Conservation (phyloP, 2,797 vertebrate species). For the Xenops minutus region DNA sequence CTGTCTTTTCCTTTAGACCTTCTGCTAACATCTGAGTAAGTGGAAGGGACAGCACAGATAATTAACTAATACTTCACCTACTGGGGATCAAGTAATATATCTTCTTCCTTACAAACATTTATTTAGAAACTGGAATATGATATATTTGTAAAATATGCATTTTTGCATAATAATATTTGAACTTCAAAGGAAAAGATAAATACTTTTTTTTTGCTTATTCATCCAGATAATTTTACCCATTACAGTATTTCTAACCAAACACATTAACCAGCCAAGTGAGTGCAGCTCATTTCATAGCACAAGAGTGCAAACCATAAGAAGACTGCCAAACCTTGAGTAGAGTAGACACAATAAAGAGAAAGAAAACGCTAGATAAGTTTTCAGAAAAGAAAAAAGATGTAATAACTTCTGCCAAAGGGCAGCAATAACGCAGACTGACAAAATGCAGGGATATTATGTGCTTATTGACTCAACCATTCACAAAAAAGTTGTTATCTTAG, state of each 20-base stretch:
- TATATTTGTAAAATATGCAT: neutral
- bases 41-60: neutral
- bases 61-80: neutral
- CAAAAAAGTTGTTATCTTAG: conserved; percentile 14
- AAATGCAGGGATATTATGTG: conserved; percentile 8
- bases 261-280: neutral
- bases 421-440: neutral
- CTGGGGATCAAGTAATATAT: neutral
- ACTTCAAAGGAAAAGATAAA: neutral
- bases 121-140: neutral
- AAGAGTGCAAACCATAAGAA: neutral
- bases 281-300: neutral
- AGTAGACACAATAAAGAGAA: neutral
- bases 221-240: neutral
- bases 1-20: neutral
- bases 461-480: conserved; percentile 16
- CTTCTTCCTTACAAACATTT: neutral
- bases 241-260: neutral
- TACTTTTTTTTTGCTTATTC: neutral
- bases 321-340: neutral
- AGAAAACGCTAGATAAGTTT: neutral
- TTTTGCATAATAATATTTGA: neutral
- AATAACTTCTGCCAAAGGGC: conserved; percentile 23
- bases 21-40: neutral
- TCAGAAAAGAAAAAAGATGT: neutral